A percentile compares a stretch with the other conserved stretches of the same genome.
Evolutionary conservation across 2,888 invertebrate species (phyloP).

Genomic region (Rhodophaea formosa): DNA sequence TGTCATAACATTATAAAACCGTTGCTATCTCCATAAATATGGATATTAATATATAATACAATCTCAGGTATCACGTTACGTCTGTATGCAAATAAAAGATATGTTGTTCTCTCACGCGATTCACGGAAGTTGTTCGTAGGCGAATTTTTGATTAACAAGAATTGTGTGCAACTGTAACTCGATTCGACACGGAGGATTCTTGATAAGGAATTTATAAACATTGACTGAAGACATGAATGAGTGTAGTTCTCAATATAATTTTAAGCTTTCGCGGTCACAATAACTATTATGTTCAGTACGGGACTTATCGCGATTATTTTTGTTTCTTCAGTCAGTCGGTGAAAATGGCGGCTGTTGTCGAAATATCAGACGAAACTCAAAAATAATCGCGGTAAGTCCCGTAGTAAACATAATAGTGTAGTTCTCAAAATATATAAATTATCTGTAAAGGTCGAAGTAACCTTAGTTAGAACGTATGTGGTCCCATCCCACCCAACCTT

Average conservation of each 20-base stretch:
- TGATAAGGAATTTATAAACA: background rate
- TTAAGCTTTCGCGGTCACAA: too few species aligned
- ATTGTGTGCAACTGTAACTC: background rate
- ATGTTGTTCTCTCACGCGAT: conserved; percentile 8
- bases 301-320: too few species aligned
- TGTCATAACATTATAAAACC: background rate
- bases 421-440: too few species aligned
- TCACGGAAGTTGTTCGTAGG: background rate
- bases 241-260: background rate
- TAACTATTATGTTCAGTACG: too few species aligned
- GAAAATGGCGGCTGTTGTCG: too few species aligned
- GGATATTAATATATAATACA: background rate
- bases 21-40: background rate
- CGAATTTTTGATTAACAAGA: conserved; percentile 9
- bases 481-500: too few species aligned
- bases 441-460: too few species aligned
- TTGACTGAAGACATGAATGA: background rate
- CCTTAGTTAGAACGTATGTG: too few species aligned
- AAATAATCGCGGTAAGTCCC: too few species aligned
- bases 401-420: too few species aligned
- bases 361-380: too few species aligned
- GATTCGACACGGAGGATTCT: background rate
- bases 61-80: background rate
- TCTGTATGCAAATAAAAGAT: conserved; percentile 1
- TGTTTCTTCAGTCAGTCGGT: too few species aligned